Evolutionary conservation across 2,113 vertebrate species (phyloP), one percentile per base, ranked within the genome.

Genomic region (Hucho hucho): DNA sequence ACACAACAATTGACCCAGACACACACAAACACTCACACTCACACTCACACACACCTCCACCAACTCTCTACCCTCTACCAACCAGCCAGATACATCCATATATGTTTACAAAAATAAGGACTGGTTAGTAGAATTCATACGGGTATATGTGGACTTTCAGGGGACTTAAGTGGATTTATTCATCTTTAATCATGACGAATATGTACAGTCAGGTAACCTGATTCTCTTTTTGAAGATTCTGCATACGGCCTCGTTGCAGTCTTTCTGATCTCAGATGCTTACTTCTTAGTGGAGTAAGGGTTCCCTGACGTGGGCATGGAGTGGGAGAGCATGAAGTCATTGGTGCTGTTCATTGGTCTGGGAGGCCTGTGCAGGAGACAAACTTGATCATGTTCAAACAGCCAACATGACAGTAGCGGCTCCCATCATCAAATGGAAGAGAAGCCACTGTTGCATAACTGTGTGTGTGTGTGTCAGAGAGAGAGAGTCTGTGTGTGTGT

Each of bases 241-340:
- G 37, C 37, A 43, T 43, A 12, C 0, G 22, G 59, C 16, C n/a
- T 25, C 20, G 20, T 22, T n/a, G 59, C 13, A 28, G 64, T 32
- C 64, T 28, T 12, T 64, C 61, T 22, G 64, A 22, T 22, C 6
- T n/a, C 20, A 63, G 64, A 28, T 70, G 94, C 97, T 97, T 91
- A 99, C 98, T 95, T 96, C 94, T 96, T 97, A 89, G 95, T 97
- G 89, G 97, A 95, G 88, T 96, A 97, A 75, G 97, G 96, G 83
- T 96, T 98, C 95, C 97, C 96, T 96, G 97, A 96, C 87, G 92
- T 94, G 87, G 96, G 97, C 90, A 98, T 97, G 73, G 98, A 96
- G 91, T 98, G 97, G 83, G 96, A 98, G 90, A 99, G 94, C 49
- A 96, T 88, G 75, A 94, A 94, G 83, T 99, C 98, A 0, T 94